phyloP scores from a whole-genome alignment of 2,888 invertebrate species.

The Dicycla oo region DNA sequence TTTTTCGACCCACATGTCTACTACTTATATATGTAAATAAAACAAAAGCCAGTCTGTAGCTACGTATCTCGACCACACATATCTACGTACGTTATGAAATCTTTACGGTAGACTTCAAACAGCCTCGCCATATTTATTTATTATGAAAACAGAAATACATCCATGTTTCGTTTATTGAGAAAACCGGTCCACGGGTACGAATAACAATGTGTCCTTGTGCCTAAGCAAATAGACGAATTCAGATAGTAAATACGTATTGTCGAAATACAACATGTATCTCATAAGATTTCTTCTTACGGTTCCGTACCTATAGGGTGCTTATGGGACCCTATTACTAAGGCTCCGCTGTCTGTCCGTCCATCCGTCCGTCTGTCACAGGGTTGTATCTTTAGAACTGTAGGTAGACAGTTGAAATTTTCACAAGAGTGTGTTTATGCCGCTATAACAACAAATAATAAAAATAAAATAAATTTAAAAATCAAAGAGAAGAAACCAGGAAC shows the following conservation, averaged over 20 bases:
- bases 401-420: too few species aligned
- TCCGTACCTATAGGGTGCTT: background rate
- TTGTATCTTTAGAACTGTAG: too few species aligned
- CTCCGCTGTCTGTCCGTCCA: too few species aligned
- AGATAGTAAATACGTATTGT: slow-evolving; percentile 15
- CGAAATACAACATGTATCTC: slow-evolving; percentile 5
- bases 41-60: background rate
- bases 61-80: slow-evolving; percentile 1
- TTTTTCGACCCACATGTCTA: too few species aligned
- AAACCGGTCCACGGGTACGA: slow-evolving; percentile 31
- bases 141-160: slow-evolving; percentile 38
- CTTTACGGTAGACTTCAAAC: slow-evolving; percentile 19
- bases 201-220: slow-evolving; percentile 35
- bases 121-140: slow-evolving; percentile 7
- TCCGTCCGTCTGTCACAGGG: too few species aligned
- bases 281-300: background rate
- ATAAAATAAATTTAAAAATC: too few species aligned
- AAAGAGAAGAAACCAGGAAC: too few species aligned
- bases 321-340: too few species aligned
- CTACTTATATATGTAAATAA: background rate
- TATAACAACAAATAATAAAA: too few species aligned
- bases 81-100: slow-evolving; percentile 7
- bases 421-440: too few species aligned
- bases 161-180: slow-evolving; percentile 35
- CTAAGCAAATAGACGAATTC: slow-evolving; percentile 31